Evolutionary conservation across 1,140 invertebrate genomes (phyloP).

Genomic region (Lasaia peninsularis): DNA sequence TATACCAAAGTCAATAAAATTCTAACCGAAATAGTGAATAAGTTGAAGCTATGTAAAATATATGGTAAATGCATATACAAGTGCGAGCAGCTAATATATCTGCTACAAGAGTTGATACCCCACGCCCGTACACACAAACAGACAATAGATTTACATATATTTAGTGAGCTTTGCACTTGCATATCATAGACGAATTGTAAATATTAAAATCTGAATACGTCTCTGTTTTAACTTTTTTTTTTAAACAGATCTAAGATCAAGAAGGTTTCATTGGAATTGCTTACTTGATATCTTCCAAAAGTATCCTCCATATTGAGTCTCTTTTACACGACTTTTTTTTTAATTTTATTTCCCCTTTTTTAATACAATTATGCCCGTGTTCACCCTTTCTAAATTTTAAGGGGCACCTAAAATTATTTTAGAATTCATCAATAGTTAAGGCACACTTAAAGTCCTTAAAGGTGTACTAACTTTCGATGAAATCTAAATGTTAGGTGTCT

Average conservation of each 20-base stretch:
- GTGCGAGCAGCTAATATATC: slow-evolving; percentile 69
- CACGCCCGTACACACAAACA: slow-evolving; percentile 45
- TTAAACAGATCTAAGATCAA: slow-evolving; percentile 2
- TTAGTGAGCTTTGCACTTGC: slow-evolving; percentile 77
- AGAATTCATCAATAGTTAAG: no score
- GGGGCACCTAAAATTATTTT: no score
- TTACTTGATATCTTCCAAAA: no score
- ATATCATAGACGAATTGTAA: slow-evolving; percentile 73
- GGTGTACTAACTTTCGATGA: no score
- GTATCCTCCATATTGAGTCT: no score
- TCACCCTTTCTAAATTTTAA: no score
- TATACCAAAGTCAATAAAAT: slow-evolving; percentile 75
- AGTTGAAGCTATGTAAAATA: slow-evolving; percentile 67
- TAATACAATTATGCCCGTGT: no score
- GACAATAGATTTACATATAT: slow-evolving; percentile 63
- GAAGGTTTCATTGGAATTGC: neutral
- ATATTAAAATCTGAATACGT: slow-evolving; percentile 55
- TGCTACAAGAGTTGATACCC: slow-evolving; percentile 58
- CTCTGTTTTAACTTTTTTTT: slow-evolving; percentile 26
- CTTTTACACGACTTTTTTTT: no score
- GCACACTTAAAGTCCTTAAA: no score
- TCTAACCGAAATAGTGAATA: slow-evolving; percentile 71
- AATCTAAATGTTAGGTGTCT: no score
- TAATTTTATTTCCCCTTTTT: no score
- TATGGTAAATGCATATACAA: slow-evolving; percentile 65